These are phyloP conservation scores for Albula glossodonta DNA, from an alignment of 2,113 vertebrate genomes.

Conservation along the genomic window DNA sequence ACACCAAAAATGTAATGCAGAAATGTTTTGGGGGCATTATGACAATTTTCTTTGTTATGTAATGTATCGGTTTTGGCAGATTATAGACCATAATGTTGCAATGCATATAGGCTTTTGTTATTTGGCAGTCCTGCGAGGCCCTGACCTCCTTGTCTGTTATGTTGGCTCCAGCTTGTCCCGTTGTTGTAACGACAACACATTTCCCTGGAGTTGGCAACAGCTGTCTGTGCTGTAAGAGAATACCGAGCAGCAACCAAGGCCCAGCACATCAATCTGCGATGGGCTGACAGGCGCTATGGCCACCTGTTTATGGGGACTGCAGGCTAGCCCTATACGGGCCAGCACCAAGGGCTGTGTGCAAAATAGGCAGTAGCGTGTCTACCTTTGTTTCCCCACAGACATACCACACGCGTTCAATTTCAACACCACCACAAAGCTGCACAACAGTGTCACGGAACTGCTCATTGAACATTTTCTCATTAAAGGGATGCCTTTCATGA, in stretches of 20 bases:
- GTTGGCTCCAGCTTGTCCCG: constrained; percentile 36
- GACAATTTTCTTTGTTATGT: not conserved
- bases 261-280: constrained; percentile 68
- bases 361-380: constrained; percentile 22
- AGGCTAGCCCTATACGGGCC: constrained; percentile 24
- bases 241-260: constrained; percentile 48
- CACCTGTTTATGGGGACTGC: constrained; percentile 70
- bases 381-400: constrained; percentile 24
- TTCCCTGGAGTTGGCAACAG: constrained; percentile 38
- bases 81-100: not conserved
- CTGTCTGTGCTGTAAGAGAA: constrained; percentile 55
- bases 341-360: constrained; percentile 24
- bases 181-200: constrained; percentile 44
- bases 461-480: not conserved
- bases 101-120: constrained; percentile 3
- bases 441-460: not conserved
- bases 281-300: constrained; percentile 71
- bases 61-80: not conserved
- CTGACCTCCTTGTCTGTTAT: not conserved
- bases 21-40: not conserved
- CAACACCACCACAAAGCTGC: constrained; percentile 3
- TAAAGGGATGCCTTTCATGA: not conserved
- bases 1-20: not conserved
- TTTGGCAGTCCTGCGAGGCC: not conserved
- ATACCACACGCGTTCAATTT: constrained; percentile 18